Percentiles rank a stretch among this genome's conserved stretches.
These are phyloP conservation scores for Pampus argenteus DNA, from an alignment of 2,797 vertebrate genomes.

Conservation along the genomic window DNA sequence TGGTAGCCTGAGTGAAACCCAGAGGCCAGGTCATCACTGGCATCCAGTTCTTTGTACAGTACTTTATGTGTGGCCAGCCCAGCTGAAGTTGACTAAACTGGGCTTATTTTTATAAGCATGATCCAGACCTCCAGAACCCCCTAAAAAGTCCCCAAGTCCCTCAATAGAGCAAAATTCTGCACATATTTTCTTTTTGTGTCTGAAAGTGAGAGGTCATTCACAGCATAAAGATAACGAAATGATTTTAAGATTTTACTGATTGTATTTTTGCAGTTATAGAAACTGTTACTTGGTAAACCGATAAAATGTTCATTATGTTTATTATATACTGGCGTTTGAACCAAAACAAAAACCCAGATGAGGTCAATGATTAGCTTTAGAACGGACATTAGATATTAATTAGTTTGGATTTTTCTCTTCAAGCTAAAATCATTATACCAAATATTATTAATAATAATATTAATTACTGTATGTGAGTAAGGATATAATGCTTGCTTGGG, in stretches of 20 bases:
- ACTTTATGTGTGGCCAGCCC: constrained; percentile 69
- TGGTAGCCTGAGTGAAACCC: constrained; percentile 66
- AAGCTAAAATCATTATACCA: neutral
- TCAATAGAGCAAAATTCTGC: constrained; percentile 48
- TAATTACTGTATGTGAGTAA: neutral
- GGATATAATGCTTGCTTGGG: too few relatives aligned
- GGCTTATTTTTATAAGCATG: constrained; percentile 71
- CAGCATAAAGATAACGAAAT: constrained; percentile 30
- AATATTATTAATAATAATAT: neutral
- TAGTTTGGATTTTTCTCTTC: constrained; percentile 9
- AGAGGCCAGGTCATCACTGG: constrained; percentile 69
- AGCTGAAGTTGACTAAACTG: constrained; percentile 62
- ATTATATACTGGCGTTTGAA: neutral
- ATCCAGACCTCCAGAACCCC: constrained; percentile 51
- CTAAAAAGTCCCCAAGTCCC: constrained; percentile 35
- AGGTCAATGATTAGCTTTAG: neutral
- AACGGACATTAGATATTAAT: constrained; percentile 32
- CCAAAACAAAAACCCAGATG: neutral
- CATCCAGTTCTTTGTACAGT: constrained; percentile 55
- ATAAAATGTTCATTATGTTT: neutral
- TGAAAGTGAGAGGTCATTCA: constrained; percentile 35
- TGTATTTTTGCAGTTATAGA: neutral
- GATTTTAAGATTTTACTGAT: neutral
- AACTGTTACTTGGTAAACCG: constrained; percentile 1
- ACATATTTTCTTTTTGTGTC: constrained; percentile 55